phyloP scores from a whole-genome alignment of 2,113 vertebrate species.

The Hippoglossus stenolepis region DNA sequence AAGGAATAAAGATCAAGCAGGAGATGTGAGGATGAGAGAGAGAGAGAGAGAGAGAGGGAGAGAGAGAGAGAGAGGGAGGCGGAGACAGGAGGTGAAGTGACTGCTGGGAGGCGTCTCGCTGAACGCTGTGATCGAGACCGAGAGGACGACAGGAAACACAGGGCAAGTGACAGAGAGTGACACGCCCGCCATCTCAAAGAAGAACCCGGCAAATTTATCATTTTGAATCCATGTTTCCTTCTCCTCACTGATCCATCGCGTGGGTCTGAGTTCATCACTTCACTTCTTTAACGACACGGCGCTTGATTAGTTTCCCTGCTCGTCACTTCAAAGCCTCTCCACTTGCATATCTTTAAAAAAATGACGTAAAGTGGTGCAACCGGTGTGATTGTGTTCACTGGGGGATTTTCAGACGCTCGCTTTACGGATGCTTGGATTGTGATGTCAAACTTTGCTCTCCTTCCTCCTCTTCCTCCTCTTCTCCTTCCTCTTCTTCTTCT shows the following conservation, averaged over 20 bases:
- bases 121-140: conserved; percentile 29
- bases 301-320: conserved; percentile 20
- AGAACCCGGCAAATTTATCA: neutral
- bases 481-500: conserved; percentile 6
- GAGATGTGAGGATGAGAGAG: conserved; percentile 46
- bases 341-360: conserved; percentile 15
- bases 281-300: neutral
- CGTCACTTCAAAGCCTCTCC: conserved; percentile 32
- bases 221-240: conserved; percentile 4
- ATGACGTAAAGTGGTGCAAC: conserved; percentile 37
- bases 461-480: conserved; percentile 12
- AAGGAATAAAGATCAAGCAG: conserved; percentile 47
- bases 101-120: conserved; percentile 26
- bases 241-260: conserved; percentile 10
- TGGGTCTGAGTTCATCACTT: conserved; percentile 16
- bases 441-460: conserved; percentile 45
- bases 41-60: conserved; percentile 24
- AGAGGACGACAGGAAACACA: conserved; percentile 11
- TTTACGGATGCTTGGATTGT: conserved; percentile 39
- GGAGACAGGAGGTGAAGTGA: conserved; percentile 43
- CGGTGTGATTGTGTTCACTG: neutral
- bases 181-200: conserved; percentile 7
- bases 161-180: conserved; percentile 46
- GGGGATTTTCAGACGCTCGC: conserved; percentile 10
- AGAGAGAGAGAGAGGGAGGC: conserved; percentile 38